Conservation (phyloP, 2,113 vertebrate species). For the Pollachius pollachius region DNA sequence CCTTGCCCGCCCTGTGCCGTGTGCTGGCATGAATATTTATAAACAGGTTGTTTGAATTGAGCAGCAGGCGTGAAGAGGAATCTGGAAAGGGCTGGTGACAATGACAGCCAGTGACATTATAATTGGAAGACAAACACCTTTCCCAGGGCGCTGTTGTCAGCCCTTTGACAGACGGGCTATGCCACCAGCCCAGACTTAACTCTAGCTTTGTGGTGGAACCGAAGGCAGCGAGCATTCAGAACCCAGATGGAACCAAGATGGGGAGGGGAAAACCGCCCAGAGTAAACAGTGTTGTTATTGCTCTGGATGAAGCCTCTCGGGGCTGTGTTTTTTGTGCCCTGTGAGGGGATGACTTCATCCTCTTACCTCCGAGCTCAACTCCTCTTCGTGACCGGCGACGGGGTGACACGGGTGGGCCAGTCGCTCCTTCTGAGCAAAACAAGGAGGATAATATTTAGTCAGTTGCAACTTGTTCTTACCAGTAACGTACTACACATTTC, state of each 20-base stretch:
- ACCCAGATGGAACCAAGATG: no score
- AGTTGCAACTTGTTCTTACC: neutral
- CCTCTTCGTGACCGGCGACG: slow-evolving; percentile 83
- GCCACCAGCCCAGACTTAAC: no score
- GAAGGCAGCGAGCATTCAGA: no score
- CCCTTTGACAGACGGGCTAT: neutral
- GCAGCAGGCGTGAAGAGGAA: slow-evolving; percentile 17
- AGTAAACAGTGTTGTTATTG: no score
- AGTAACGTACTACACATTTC: no score
- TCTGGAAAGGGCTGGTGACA: neutral
- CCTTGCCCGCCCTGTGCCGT: neutral
- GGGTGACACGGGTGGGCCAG: slow-evolving; percentile 78
- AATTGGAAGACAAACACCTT: slow-evolving; percentile 5
- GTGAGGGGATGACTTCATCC: no score
- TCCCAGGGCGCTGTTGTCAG: neutral
- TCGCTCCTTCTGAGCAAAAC: slow-evolving; percentile 79
- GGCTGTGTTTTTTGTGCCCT: no score
- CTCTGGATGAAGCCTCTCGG: no score
- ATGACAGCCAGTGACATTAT: neutral
- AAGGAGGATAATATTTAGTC: slow-evolving; percentile 11
- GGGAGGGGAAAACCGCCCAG: no score
- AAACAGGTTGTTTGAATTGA: slow-evolving; percentile 30
- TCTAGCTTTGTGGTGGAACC: no score
- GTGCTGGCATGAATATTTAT: slow-evolving; percentile 41
- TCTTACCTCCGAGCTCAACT: slow-evolving; percentile 69